These are phyloP conservation scores for Callocephalon fimbriatum DNA, from an alignment of 2,113 vertebrate species.

Conservation along the genomic window DNA sequence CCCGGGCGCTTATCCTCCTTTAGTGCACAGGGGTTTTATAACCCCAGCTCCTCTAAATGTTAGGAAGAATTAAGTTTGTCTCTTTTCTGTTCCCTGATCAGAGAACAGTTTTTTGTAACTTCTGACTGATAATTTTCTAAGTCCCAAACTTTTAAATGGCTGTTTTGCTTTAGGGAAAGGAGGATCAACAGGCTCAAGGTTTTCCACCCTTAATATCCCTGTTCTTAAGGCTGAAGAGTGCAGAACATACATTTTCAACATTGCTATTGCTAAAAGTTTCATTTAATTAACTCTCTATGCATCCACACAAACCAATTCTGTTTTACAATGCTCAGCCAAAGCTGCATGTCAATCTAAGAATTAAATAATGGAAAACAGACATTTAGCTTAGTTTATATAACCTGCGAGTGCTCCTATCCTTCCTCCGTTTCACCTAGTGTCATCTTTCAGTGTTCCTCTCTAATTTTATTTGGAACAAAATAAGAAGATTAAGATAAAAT, in stretches of 20 bases:
- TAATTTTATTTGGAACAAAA: slow-evolving; percentile 73
- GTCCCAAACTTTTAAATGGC: slow-evolving; percentile 51
- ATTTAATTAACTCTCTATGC: slow-evolving; percentile 16
- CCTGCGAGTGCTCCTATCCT: slow-evolving; percentile 33
- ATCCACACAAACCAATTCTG: not conserved
- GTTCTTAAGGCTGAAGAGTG: slow-evolving; percentile 1
- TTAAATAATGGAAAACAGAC: slow-evolving; percentile 59
- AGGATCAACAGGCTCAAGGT: slow-evolving; percentile 66
- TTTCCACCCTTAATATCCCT: slow-evolving; percentile 35
- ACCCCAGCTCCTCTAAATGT: not conserved
- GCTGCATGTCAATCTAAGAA: slow-evolving; percentile 47
- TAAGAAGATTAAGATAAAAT: slow-evolving; percentile 75
- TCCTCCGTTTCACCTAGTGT: slow-evolving; percentile 49
- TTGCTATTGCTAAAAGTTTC: not conserved
- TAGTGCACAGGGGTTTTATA: not conserved
- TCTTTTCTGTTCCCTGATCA: slow-evolving; percentile 51
- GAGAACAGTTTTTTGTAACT: slow-evolving; percentile 12
- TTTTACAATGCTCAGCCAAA: slow-evolving; percentile 24
- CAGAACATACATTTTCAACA: not conserved
- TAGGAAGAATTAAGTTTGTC: slow-evolving; percentile 36
- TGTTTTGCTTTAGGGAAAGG: slow-evolving; percentile 71
- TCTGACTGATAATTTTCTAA: slow-evolving; percentile 49
- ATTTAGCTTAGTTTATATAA: slow-evolving; percentile 29
- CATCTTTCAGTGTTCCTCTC: slow-evolving; percentile 56
- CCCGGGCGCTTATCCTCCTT: not conserved